phyloP scores from a whole-genome alignment of 2,888 invertebrate species.

The Lithophane ornitopus region DNA sequence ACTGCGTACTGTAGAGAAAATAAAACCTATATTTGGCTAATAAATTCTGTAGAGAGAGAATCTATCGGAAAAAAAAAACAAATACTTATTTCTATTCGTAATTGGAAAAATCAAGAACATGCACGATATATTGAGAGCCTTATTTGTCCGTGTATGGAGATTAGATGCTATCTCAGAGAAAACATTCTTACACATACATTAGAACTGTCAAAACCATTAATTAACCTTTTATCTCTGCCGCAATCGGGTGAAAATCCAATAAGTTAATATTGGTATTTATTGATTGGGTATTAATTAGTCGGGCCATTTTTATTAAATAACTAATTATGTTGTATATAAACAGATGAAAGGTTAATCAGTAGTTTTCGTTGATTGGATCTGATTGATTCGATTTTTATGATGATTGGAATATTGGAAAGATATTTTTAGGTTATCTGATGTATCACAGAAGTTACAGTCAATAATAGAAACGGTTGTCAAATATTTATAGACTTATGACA shows the following conservation, averaged over 20 bases:
- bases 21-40: slow-evolving; percentile 12
- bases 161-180: slow-evolving; percentile 31
- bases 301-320: slow-evolving; percentile 55
- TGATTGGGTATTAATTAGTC: slow-evolving; percentile 60
- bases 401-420: slow-evolving; percentile 37
- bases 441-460: slow-evolving; percentile 41
- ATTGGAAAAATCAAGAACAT: slow-evolving; percentile 1
- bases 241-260: slow-evolving; percentile 40
- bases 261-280: slow-evolving; percentile 49
- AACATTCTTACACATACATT: slow-evolving; percentile 26
- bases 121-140: slow-evolving; percentile 6
- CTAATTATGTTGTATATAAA: slow-evolving; percentile 59
- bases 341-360: slow-evolving; percentile 38
- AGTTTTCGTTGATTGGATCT: slow-evolving; percentile 57
- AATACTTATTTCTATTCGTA: slow-evolving; percentile 1
- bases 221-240: slow-evolving; percentile 36
- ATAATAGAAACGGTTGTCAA: slow-evolving; percentile 45
- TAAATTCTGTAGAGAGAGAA: slow-evolving; percentile 1
- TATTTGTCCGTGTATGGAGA: slow-evolving; percentile 29
- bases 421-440: slow-evolving; percentile 33
- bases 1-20: neutral
- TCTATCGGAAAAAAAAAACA: neutral
- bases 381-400: slow-evolving; percentile 59
- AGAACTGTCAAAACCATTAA: slow-evolving; percentile 42
- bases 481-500: slow-evolving; percentile 22